These are phyloP conservation scores for Akabosia matsudoensis DNA, from an alignment of 1,140 invertebrate species.

Conservation along the genomic window DNA sequence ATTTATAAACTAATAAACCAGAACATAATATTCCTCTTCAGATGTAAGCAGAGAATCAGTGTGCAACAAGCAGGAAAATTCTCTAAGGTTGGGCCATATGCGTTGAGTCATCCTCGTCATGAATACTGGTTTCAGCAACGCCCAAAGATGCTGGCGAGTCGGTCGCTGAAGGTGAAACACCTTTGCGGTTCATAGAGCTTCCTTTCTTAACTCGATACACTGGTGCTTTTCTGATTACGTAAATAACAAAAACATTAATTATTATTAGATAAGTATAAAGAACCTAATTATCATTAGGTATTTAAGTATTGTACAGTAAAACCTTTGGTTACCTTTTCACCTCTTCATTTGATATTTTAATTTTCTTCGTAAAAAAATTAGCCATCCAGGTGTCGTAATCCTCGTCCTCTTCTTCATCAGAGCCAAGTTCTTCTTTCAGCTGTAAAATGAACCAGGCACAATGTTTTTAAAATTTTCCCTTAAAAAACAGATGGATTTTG, in stretches of 20 bases:
- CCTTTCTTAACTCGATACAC: constrained; percentile 27
- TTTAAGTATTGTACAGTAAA: neutral
- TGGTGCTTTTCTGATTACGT: constrained; percentile 37
- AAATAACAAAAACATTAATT: constrained; percentile 10
- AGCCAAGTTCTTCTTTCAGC: constrained; percentile 52
- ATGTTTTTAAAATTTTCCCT: constrained; percentile 29
- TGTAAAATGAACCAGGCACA: neutral
- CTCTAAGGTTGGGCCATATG: neutral
- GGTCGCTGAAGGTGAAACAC: constrained; percentile 25
- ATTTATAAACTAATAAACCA: no score
- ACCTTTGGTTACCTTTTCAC: constrained; percentile 31
- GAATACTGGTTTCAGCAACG: neutral
- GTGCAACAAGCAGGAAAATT: neutral
- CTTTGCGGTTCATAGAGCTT: constrained; percentile 11
- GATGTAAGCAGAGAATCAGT: neutral
- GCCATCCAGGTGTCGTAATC: constrained; percentile 45
- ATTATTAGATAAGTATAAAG: no score
- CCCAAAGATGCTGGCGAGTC: constrained; percentile 33
- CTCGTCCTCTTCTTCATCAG: constrained; percentile 52
- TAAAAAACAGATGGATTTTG: no score
- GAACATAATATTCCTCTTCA: no score
- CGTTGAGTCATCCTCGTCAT: constrained; percentile 26
- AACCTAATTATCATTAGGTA: constrained; percentile 16
- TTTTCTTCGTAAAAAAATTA: constrained; percentile 40
- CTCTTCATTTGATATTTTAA: constrained; percentile 37